These are phyloP conservation scores for Beris chalybata DNA, from an alignment of 2,888 invertebrate genomes.

Conservation along the genomic window DNA sequence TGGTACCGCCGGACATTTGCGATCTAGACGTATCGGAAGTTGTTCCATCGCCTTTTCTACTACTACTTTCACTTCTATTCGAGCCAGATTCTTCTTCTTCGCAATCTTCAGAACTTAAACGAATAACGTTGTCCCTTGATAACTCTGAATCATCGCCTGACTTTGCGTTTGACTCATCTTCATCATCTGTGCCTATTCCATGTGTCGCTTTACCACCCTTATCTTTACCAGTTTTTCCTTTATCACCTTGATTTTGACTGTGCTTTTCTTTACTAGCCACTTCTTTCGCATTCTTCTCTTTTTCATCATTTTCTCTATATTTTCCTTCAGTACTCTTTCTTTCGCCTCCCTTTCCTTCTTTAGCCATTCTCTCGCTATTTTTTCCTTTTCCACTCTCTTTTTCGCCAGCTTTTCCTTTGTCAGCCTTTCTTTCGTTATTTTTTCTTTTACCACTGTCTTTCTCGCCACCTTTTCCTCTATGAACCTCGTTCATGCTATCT, in stretches of 20 bases:
- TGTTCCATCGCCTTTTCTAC: too few relatives aligned
- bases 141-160: neutral
- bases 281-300: neutral
- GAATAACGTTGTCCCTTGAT: slow-evolving; percentile 18
- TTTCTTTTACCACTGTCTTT: neutral
- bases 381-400: neutral
- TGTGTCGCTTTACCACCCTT: neutral
- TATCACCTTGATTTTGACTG: neutral
- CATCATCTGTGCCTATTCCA: slow-evolving; percentile 8
- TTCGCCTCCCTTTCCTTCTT: neutral
- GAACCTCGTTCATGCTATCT: neutral
- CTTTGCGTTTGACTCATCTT: slow-evolving; percentile 7
- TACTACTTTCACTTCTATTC: neutral
- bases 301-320: neutral
- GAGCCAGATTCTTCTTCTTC: neutral
- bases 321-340: neutral
- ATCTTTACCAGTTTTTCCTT: neutral
- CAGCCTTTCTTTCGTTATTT: neutral
- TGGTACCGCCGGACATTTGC: too few relatives aligned
- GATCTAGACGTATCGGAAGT: too few relatives aligned
- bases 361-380: neutral
- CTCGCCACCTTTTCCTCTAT: neutral
- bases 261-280: slow-evolving; percentile 6
- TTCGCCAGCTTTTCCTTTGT: neutral
- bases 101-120: neutral